Evolutionary conservation across 1,140 invertebrate genomes (phyloP).

Genomic region (Doryteuthis pealeii): DNA sequence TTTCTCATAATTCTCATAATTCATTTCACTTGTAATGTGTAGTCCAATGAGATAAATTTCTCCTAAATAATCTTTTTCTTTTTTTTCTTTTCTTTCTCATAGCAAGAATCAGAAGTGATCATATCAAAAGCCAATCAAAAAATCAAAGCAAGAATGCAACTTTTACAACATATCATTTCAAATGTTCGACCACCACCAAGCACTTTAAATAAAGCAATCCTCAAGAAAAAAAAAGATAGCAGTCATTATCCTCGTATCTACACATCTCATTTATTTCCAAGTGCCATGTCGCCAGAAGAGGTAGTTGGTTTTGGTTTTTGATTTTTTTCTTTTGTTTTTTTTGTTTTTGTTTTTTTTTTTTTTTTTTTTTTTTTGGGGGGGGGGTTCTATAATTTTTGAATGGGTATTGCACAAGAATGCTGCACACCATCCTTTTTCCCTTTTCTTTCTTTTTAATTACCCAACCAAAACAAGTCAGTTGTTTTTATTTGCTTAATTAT

Average conservation of each 20-base stretch:
- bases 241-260: neutral
- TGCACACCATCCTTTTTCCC: too few relatives aligned
- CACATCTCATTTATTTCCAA: constrained; percentile 28
- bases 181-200: neutral
- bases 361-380: too few relatives aligned
- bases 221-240: neutral
- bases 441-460: too few relatives aligned
- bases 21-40: neutral
- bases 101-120: too few relatives aligned
- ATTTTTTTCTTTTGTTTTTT: neutral
- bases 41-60: neutral
- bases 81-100: too few relatives aligned
- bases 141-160: neutral
- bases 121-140: neutral
- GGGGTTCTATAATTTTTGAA: too few relatives aligned
- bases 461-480: too few relatives aligned
- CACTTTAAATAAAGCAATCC: neutral
- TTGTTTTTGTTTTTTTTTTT: neutral
- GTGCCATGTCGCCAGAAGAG: constrained; percentile 43
- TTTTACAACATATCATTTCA: neutral
- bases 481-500: too few relatives aligned
- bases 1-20: neutral
- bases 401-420: too few relatives aligned
- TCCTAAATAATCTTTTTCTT: too few relatives aligned
- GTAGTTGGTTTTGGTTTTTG: constrained; percentile 23